Percentiles rank a stretch among this genome's conserved stretches.
These are phyloP conservation scores for Morone chrysops DNA, from an alignment of 2,113 vertebrate genomes.

Conservation along the genomic window DNA sequence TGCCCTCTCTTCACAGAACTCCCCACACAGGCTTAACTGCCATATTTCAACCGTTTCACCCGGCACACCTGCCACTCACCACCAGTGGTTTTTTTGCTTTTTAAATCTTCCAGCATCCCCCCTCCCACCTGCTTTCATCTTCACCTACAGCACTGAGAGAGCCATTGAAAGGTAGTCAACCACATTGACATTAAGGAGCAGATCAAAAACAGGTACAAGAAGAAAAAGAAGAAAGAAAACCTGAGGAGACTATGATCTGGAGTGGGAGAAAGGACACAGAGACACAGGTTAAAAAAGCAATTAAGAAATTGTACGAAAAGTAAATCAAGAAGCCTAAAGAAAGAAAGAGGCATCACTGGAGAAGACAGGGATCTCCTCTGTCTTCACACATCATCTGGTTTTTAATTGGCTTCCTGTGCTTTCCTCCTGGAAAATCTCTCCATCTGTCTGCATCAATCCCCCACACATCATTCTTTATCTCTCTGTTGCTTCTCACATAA, in stretches of 20 bases:
- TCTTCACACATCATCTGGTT: constrained; percentile 40
- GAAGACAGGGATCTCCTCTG: constrained; percentile 35
- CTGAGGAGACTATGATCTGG: not conserved
- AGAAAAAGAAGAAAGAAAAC: not conserved
- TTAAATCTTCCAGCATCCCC: constrained; percentile 5
- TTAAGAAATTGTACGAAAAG: not conserved
- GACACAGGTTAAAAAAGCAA: not conserved
- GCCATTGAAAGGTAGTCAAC: not conserved
- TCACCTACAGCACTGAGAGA: constrained; percentile 6
- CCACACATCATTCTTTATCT: constrained; percentile 25
- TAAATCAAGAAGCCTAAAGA: not conserved
- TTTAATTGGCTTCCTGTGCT: constrained; percentile 48
- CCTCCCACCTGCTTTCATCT: not conserved
- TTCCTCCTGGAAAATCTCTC: constrained; percentile 51
- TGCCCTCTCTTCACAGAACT: not conserved
- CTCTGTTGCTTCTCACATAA: constrained; percentile 20
- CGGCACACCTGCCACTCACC: not conserved
- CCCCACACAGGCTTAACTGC: not conserved
- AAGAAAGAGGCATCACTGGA: not conserved
- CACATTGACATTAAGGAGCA: not conserved
- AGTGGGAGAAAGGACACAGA: not conserved
- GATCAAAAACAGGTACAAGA: not conserved
- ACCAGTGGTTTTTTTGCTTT: not conserved
- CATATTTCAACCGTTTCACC: constrained; percentile 14
- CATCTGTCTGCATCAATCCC: constrained; percentile 52